These are phyloP conservation scores for Ctenopoma multispine DNA, from an alignment of 2,797 vertebrate genomes.

Conservation along the genomic window DNA sequence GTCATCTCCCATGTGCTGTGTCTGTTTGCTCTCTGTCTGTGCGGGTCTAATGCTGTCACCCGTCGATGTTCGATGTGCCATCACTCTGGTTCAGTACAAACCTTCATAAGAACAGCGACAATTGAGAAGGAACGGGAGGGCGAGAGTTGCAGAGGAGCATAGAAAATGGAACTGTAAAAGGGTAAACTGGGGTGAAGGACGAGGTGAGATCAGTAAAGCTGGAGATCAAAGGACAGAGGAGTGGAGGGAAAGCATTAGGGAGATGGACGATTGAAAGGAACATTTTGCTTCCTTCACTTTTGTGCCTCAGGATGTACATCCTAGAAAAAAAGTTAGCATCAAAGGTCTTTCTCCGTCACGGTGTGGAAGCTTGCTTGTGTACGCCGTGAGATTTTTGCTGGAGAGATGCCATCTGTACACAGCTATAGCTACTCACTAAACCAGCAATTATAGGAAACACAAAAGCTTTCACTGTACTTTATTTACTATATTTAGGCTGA, in stretches of 20 bases:
- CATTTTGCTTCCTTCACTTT: neutral
- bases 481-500: slow-evolving; percentile 3
- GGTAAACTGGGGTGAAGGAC: slow-evolving; percentile 34
- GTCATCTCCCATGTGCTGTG: slow-evolving; percentile 32
- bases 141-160: neutral
- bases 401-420: neutral
- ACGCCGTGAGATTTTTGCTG: neutral
- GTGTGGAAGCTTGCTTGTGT: neutral
- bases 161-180: slow-evolving; percentile 32
- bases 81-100: slow-evolving; percentile 41
- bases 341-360: neutral
- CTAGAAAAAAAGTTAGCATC: neutral
- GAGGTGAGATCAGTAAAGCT: slow-evolving; percentile 4
- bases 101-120: slow-evolving; percentile 44
- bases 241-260: neutral
- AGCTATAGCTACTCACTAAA: neutral
- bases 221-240: slow-evolving; percentile 28
- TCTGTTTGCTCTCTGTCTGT: neutral
- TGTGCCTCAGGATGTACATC: neutral
- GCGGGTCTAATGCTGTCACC: slow-evolving; percentile 18
- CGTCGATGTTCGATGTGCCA: slow-evolving; percentile 36
- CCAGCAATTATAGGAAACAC: neutral
- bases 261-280: neutral
- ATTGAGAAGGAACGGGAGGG: neutral
- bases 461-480: slow-evolving; percentile 17